phyloP scores from a whole-genome alignment of 1,140 invertebrate species.

The Dinothrombium tinctorium region DNA sequence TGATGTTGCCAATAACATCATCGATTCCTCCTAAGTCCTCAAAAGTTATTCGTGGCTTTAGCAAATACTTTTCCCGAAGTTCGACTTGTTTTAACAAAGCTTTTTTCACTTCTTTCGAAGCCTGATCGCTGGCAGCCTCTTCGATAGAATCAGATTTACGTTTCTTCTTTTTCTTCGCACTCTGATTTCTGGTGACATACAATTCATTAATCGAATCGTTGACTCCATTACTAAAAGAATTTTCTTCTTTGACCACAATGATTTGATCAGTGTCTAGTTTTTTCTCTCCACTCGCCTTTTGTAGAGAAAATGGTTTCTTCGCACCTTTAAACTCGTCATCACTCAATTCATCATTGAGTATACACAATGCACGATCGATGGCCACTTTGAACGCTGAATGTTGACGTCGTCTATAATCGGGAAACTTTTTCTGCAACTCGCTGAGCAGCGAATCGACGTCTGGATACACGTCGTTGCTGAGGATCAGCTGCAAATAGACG shows the following conservation, averaged over 20 bases:
- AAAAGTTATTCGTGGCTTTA: constrained; percentile 31
- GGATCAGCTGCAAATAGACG: too few species aligned
- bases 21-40: constrained; percentile 48
- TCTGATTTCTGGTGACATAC: too few species aligned
- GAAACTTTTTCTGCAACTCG: constrained; percentile 36
- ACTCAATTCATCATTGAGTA: constrained; percentile 3
- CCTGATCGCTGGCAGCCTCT: not conserved
- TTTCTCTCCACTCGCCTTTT: not conserved
- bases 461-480: not conserved
- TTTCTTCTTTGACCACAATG: constrained; percentile 3
- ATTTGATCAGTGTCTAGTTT: constrained; percentile 2
- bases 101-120: constrained; percentile 17
- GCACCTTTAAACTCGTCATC: constrained; percentile 3
- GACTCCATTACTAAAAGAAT: not conserved
- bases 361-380: constrained; percentile 32
- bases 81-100: constrained; percentile 17
- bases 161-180: too few species aligned
- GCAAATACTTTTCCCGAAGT: constrained; percentile 9
- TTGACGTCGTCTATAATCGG: constrained; percentile 42
- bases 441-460: constrained; percentile 8
- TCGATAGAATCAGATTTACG: not conserved
- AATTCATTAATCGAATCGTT: constrained; percentile 1
- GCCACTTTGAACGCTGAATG: constrained; percentile 34
- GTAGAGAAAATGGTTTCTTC: too few species aligned
- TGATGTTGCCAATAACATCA: constrained; percentile 36